These are phyloP conservation scores for Hyaena hyaena DNA, from an alignment of 2,113 vertebrate species.

Conservation along the genomic window DNA sequence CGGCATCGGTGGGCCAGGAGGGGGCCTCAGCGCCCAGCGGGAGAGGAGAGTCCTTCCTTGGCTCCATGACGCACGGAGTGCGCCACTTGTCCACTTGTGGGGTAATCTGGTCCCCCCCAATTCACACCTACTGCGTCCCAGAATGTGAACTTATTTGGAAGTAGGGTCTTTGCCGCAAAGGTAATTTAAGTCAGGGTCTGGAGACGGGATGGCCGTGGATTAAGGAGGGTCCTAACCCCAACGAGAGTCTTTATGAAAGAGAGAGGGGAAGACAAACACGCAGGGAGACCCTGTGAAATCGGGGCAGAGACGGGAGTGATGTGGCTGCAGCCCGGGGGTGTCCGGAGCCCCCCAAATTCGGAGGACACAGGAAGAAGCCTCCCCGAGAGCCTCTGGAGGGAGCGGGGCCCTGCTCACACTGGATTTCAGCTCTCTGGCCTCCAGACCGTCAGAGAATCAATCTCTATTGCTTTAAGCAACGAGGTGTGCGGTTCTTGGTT, in stretches of 20 bases:
- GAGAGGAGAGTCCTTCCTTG: background rate
- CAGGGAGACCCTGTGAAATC: rapidly evolving
- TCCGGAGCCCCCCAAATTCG: background rate
- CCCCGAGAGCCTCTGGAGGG: background rate
- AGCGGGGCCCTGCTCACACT: rapidly evolving
- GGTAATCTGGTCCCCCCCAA: too few relatives aligned
- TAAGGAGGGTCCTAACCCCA: background rate
- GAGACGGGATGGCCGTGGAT: background rate
- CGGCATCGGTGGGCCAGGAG: background rate
- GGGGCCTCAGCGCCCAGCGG: background rate
- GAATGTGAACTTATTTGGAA: background rate
- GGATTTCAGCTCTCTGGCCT: background rate
- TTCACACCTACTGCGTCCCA: background rate
- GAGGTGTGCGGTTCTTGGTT: background rate
- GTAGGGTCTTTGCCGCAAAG: background rate
- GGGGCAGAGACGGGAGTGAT: rapidly evolving
- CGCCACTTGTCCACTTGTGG: background rate
- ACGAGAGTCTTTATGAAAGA: background rate
- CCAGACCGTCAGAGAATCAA: background rate
- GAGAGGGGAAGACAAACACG: background rate
- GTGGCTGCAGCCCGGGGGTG: rapidly evolving
- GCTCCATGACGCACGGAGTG: rapidly evolving
- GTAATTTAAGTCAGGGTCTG: background rate
- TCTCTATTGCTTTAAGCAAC: background rate
- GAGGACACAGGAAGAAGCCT: background rate